phyloP scores from a whole-genome alignment of 2,113 vertebrate genomes.

The Neogobius melanostomus region DNA sequence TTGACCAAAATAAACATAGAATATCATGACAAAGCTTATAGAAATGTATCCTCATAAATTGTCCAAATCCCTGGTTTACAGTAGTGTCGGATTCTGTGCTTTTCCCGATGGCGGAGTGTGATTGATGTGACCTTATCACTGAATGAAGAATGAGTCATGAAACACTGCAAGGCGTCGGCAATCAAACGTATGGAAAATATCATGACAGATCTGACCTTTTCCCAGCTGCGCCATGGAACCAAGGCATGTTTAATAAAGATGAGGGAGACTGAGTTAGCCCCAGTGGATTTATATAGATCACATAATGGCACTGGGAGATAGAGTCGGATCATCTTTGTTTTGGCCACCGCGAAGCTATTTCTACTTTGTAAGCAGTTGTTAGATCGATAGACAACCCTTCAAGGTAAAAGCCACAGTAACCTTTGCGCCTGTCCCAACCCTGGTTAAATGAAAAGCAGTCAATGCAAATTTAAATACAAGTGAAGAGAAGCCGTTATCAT shows the following conservation, averaged over 20 bases:
- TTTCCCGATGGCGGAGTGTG: neutral
- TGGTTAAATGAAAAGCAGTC: neutral
- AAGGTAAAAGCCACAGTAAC: neutral
- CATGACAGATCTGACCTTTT: slow-evolving; percentile 5
- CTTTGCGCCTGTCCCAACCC: neutral
- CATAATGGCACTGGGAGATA: neutral
- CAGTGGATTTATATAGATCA: slow-evolving; percentile 6
- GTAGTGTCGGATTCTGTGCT: neutral
- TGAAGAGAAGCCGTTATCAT: too few relatives aligned
- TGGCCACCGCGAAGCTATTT: neutral
- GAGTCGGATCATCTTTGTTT: neutral
- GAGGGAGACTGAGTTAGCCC: slow-evolving; percentile 6
- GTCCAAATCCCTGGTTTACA: neutral
- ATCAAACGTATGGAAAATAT: slow-evolving; percentile 9
- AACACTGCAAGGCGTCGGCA: slow-evolving; percentile 4
- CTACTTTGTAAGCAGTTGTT: neutral
- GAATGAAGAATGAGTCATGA: slow-evolving; percentile 8
- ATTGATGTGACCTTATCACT: slow-evolving; percentile 6
- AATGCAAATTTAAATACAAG: too few relatives aligned
- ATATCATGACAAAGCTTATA: neutral
- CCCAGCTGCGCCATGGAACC: neutral
- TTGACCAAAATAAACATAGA: too few relatives aligned
- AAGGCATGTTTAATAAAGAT: slow-evolving; percentile 11
- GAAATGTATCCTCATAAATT: neutral
- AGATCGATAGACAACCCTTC: neutral